Evolutionary conservation across 92 coral and sea anemone genomes (phyloP), one percentile per base, ranked within the genome.

Genomic region (Pocillopora grandis): DNA sequence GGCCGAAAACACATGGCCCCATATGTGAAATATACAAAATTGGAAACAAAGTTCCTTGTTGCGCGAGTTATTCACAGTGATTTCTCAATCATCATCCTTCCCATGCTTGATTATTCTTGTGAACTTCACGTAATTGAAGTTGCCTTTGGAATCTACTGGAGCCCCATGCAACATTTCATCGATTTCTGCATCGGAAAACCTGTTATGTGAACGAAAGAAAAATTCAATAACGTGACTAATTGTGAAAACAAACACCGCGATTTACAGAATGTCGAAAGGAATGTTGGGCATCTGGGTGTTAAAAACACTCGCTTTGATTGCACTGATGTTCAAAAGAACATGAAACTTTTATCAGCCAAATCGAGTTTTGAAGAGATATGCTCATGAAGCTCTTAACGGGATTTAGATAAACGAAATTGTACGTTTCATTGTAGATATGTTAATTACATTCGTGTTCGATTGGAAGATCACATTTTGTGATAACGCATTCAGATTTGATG

Each of bases 91-190:
- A 15, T 97, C 99, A 77, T 97, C 94, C 76, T 93, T 97, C 71
- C 99, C 99, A 31, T 94, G 99, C 78, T 97, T 97, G 77, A 97
- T 83, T 63, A 97, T 93, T 86, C 89, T 92, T 63, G 99, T 92
- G 90, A 90, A 97, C 84, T 92, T 93, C 84, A 94, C 87, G 78
- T 97, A 97, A 71, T 97, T 94, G 62, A 97, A 91, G 70, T 62
- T 62, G 20, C 99, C 99, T 77, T 90, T 92, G 33, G 91, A 89
- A 82, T 97, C 98, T 42, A 97, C 93, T 0, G 99, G 99, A 36
- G 98, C 98, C 83, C 93, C 99, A 73, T 89, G 92, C 57, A 93
- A 86, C 99, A 97, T 97, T 82, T 92, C 93, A 58, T 97, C 99
- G 61, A 95, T 93, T 85, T 97, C 99, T 78, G 91, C 94, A 68